Percentiles rank a stretch among this genome's conserved stretches.
Conservation (phyloP, 1,140 invertebrate species). For the Tetragonula clypearis region DNA sequence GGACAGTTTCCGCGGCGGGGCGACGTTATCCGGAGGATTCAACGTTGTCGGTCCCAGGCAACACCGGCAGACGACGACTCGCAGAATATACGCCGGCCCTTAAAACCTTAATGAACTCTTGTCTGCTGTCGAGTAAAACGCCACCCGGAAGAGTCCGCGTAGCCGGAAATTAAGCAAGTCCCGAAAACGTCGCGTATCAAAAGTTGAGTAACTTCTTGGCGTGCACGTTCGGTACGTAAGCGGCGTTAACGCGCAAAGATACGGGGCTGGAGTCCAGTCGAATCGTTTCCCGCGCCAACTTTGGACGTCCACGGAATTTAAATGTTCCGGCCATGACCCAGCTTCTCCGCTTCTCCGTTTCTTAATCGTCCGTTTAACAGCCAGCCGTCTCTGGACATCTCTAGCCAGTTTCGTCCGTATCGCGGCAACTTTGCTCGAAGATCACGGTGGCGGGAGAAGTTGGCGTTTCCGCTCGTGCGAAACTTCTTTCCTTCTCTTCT, state of each 20-base stretch:
- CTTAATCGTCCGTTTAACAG: background rate
- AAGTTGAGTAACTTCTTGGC: constrained; percentile 64
- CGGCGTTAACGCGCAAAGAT: background rate
- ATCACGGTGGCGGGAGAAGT: background rate
- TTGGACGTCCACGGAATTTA: constrained; percentile 8
- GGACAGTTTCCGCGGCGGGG: background rate
- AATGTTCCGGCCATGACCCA: background rate
- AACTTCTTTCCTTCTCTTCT: background rate
- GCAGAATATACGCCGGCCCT: constrained; percentile 43
- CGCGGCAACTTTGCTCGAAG: background rate
- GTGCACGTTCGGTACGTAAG: constrained; percentile 27
- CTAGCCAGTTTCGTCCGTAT: background rate
- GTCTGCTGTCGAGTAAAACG: constrained; percentile 68
- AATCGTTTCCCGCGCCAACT: constrained; percentile 17
- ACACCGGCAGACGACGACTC: background rate
- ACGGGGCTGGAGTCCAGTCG: background rate
- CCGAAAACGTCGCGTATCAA: constrained; percentile 64
- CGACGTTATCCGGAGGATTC: constrained; percentile 38
- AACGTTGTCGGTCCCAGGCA: background rate
- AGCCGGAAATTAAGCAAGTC: constrained; percentile 69
- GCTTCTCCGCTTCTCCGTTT: background rate
- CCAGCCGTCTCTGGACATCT: no score
- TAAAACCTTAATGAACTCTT: constrained; percentile 69
- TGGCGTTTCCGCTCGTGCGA: background rate
- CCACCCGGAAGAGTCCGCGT: constrained; percentile 64